These are phyloP conservation scores for Chionoecetes opilio DNA, from an alignment of 1,140 invertebrate species.

Conservation along the genomic window DNA sequence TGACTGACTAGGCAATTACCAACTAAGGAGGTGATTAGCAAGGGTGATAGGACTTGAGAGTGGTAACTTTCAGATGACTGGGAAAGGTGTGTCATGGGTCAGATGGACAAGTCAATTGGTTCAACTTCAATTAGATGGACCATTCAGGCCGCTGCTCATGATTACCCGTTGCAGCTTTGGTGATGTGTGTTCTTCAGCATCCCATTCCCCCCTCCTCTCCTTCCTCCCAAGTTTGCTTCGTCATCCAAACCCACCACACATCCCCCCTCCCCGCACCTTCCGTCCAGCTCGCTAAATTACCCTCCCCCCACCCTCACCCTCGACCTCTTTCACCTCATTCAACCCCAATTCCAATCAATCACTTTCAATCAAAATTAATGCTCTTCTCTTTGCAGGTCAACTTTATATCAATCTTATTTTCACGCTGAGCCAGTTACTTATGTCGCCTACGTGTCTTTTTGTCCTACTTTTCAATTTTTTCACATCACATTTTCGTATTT, in stretches of 20 bases:
- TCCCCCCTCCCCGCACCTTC: conserved; percentile 1
- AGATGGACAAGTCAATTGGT: no score
- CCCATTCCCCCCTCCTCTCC: neutral
- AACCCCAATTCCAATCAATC: neutral
- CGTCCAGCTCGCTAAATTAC: no score
- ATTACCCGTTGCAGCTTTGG: neutral
- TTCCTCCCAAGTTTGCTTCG: neutral
- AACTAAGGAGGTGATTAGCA: no score
- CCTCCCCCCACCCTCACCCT: neutral
- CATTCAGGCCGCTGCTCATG: neutral
- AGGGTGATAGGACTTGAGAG: no score
- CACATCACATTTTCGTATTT: no score
- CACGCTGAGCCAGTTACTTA: no score
- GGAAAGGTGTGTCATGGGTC: no score
- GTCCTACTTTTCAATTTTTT: neutral
- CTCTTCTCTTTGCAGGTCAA: neutral
- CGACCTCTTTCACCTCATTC: conserved; percentile 13
- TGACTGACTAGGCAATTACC: no score
- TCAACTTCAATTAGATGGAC: no score
- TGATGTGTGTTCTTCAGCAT: neutral
- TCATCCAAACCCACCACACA: neutral
- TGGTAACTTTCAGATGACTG: no score
- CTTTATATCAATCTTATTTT: neutral
- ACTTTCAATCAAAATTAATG: no score
- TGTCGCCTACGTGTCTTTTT: neutral